phyloP scores from a whole-genome alignment of 2,113 vertebrate genomes.

The Urocitellus parryii region DNA sequence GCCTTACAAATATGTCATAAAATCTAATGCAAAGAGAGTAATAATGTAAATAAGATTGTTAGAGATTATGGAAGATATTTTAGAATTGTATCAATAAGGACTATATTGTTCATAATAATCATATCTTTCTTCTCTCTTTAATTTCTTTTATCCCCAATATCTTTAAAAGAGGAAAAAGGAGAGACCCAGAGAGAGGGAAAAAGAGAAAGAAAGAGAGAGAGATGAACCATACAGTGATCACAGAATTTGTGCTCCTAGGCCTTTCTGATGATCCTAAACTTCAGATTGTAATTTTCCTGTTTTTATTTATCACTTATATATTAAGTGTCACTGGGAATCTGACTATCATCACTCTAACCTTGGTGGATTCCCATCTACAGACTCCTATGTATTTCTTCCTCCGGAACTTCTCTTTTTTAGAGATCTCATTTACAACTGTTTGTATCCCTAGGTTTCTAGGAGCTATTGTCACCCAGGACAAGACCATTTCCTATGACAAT shows the following conservation, averaged over 20 bases:
- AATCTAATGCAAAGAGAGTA: neutral
- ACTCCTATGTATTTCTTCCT: constrained; percentile 76
- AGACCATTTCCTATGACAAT: constrained; percentile 74
- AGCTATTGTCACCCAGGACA: constrained; percentile 73
- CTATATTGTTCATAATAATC: neutral
- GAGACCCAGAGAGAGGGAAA: neutral
- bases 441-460: constrained; percentile 71
- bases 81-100: neutral
- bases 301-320: constrained; percentile 63
- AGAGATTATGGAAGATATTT: neutral
- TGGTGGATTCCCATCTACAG: constrained; percentile 59
- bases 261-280: constrained; percentile 75
- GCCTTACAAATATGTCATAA: neutral
- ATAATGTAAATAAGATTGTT: neutral
- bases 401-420: constrained; percentile 73
- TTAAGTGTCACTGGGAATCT: constrained; percentile 56
- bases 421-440: constrained; percentile 75
- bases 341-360: constrained; percentile 57
- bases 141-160: neutral
- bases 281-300: constrained; percentile 66
- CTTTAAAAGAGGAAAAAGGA: neutral
- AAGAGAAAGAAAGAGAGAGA: neutral
- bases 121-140: neutral
- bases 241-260: constrained; percentile 63
- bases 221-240: neutral